These are phyloP conservation scores for Lithobius niger DNA, from an alignment of 1,140 invertebrate species.

Conservation along the genomic window DNA sequence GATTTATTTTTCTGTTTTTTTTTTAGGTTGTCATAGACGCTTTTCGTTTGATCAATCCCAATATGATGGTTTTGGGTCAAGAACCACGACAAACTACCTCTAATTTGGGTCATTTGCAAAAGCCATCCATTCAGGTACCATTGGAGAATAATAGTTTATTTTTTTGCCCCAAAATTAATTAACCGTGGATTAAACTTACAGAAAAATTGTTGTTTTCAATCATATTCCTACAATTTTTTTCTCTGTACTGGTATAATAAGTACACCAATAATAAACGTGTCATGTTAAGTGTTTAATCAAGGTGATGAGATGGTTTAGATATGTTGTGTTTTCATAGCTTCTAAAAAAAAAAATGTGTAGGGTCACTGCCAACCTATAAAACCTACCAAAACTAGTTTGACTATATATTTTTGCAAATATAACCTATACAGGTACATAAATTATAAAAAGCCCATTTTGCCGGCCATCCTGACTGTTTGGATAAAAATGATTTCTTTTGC, in stretches of 20 bases:
- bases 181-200: background rate
- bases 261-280: no score
- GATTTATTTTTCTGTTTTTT: slow-evolving; percentile 6
- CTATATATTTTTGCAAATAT: no score
- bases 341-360: no score
- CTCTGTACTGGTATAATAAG: slow-evolving; percentile 1
- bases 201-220: background rate
- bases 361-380: no score
- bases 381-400: no score
- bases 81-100: slow-evolving; percentile 98
- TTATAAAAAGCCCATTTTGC: no score
- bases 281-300: no score
- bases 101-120: slow-evolving; percentile 95
- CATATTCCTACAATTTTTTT: background rate
- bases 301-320: no score
- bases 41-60: slow-evolving; percentile 94
- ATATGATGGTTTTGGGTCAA: slow-evolving; percentile 97
- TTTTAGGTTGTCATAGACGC: slow-evolving; percentile 86
- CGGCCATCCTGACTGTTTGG: no score
- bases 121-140: slow-evolving; percentile 84
- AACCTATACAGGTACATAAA: no score
- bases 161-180: background rate
- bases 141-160: background rate
- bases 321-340: no score
- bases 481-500: no score